A percentile compares a stretch with the other conserved stretches of the same genome.
Evolutionary conservation across 2,888 invertebrate species (phyloP).

Genomic region (Limenitis camilla): DNA sequence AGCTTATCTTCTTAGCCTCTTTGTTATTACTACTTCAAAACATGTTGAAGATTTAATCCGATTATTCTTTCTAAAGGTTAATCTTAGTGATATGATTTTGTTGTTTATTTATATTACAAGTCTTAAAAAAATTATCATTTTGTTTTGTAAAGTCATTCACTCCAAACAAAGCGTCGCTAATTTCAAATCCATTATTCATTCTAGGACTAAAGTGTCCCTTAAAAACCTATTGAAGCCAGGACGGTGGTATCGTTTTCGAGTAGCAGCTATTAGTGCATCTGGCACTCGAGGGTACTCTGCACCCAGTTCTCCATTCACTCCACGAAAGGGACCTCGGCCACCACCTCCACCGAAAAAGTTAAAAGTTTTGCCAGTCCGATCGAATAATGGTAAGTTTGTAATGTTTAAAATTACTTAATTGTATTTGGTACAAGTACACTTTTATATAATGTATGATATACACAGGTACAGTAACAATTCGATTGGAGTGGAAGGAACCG

Average conservation of each 20-base stretch:
- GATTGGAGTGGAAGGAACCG: slow-evolving; percentile 81
- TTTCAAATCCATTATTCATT: background rate
- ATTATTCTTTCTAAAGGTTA: slow-evolving; percentile 14
- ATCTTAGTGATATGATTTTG: background rate
- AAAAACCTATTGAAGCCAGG: slow-evolving; percentile 77
- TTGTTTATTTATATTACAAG: background rate
- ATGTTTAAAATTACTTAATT: background rate
- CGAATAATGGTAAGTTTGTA: slow-evolving; percentile 47
- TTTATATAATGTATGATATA: background rate
- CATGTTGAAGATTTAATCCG: slow-evolving; percentile 8
- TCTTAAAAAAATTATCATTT: background rate
- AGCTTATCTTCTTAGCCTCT: slow-evolving; percentile 6
- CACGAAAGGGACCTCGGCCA: slow-evolving; percentile 74
- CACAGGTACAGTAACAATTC: slow-evolving; percentile 69
- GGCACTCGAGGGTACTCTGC: slow-evolving; percentile 83
- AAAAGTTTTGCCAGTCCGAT: slow-evolving; percentile 63
- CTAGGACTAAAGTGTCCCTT: slow-evolving; percentile 69
- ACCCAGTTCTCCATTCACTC: slow-evolving; percentile 75
- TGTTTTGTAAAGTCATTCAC: background rate
- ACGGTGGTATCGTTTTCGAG: slow-evolving; percentile 86
- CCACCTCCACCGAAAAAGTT: slow-evolving; percentile 78
- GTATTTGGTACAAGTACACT: background rate
- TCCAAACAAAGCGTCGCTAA: background rate
- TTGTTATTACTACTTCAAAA: background rate
- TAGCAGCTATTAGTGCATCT: slow-evolving; percentile 81